Evolutionary conservation across 1,140 invertebrate genomes (phyloP).

Genomic region (Lordiphosa mommai): DNA sequence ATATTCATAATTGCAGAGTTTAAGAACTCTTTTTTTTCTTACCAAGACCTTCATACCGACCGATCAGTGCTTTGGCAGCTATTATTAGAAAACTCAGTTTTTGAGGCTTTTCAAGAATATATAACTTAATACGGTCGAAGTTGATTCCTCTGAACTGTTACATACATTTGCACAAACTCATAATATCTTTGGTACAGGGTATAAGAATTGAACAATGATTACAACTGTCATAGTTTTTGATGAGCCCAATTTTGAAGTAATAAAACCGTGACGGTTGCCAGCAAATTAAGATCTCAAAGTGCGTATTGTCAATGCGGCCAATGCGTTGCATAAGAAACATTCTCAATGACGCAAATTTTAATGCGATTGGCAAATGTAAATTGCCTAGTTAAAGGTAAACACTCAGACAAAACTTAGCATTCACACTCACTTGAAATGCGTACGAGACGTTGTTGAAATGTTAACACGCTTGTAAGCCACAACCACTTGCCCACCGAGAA

Average conservation of each 20-base stretch:
- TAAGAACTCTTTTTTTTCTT: too few relatives aligned
- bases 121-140: too few relatives aligned
- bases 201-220: too few relatives aligned
- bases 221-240: conserved; percentile 11
- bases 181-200: too few relatives aligned
- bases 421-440: conserved; percentile 32
- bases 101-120: too few relatives aligned
- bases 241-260: conserved; percentile 33
- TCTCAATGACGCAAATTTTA: conserved; percentile 25
- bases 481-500: conserved; percentile 8
- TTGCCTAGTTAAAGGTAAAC: conserved; percentile 23
- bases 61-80: too few relatives aligned
- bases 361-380: conserved; percentile 35
- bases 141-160: too few relatives aligned
- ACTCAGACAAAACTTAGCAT: conserved; percentile 23
- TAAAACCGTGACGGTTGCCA: conserved; percentile 47
- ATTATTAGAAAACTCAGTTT: too few relatives aligned
- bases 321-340: conserved; percentile 32
- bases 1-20: too few relatives aligned
- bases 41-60: too few relatives aligned
- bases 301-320: background rate
- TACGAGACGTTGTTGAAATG: conserved; percentile 26
- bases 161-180: too few relatives aligned
- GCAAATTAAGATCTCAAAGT: conserved; percentile 1
- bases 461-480: conserved; percentile 60